phyloP scores from a whole-genome alignment of 2,113 vertebrate species.

The Hylia prasina region DNA sequence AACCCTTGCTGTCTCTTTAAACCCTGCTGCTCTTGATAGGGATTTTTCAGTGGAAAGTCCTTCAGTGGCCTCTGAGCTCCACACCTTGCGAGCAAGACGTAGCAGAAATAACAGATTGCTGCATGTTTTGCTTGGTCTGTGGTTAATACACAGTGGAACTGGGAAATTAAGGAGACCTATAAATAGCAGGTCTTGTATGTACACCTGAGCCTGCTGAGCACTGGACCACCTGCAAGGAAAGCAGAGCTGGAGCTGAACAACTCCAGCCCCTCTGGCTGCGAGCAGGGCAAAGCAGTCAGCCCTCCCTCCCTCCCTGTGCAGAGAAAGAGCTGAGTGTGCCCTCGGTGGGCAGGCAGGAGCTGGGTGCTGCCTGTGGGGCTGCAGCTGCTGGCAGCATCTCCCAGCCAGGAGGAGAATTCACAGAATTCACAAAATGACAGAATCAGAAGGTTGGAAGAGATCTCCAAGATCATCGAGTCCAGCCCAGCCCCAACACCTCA shows the following conservation, averaged over 20 bases:
- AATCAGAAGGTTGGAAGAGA: neutral
- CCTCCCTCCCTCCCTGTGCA: rapidly evolving
- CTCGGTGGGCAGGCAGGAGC: neutral
- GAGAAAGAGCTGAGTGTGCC: neutral
- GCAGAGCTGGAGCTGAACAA: neutral
- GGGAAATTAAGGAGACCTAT: constrained; percentile 1
- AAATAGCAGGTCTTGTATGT: neutral
- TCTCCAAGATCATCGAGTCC: too few relatives aligned
- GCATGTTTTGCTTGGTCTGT: neutral
- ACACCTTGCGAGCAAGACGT: neutral
- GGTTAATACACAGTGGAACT: neutral
- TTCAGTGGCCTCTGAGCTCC: neutral
- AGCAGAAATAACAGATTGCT: neutral
- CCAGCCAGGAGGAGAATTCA: neutral
- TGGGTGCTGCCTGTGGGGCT: neutral
- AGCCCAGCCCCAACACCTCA: neutral
- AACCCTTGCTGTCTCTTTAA: neutral
- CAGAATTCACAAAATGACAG: neutral
- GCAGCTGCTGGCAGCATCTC: neutral
- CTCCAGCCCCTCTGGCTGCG: neutral
- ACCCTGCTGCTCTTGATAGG: neutral
- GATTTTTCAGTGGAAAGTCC: neutral
- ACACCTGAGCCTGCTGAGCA: neutral
- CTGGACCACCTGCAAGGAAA: neutral
- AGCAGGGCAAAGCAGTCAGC: neutral